phyloP scores from a whole-genome alignment of 1,140 invertebrate genomes.

The Drosophila pseudoananassae region DNA sequence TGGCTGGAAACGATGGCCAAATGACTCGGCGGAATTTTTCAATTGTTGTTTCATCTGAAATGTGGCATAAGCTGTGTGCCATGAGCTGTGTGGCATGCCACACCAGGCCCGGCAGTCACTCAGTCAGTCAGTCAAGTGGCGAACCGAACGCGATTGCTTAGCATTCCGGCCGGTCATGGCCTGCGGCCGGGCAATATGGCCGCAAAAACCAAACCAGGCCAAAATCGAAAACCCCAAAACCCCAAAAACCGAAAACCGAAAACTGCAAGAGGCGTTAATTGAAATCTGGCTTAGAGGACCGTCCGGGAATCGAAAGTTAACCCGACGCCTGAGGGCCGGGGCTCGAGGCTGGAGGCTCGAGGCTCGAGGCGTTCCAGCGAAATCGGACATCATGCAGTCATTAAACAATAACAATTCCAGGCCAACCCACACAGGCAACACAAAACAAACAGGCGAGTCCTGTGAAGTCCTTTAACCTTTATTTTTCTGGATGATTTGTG shows the following conservation, averaged over 20 bases:
- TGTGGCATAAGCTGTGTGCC: constrained; percentile 5
- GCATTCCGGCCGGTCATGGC: constrained; percentile 43
- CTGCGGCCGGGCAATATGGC: constrained; percentile 24
- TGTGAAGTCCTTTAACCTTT: constrained; percentile 38
- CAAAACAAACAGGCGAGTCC: constrained; percentile 27
- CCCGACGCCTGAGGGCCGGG: not conserved
- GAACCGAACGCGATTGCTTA: constrained; percentile 34
- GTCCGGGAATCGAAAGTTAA: constrained; percentile 34
- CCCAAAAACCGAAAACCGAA: not conserved
- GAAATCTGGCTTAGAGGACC: constrained; percentile 63
- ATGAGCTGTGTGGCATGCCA: constrained; percentile 2
- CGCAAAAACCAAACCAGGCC: constrained; percentile 9
- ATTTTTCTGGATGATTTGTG: constrained; percentile 67
- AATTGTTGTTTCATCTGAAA: constrained; percentile 36
- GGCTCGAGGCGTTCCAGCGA: constrained; percentile 9
- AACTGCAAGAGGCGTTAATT: constrained; percentile 60
- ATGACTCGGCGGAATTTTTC: constrained; percentile 53
- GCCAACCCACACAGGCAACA: constrained; percentile 20
- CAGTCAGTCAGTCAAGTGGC: constrained; percentile 36
- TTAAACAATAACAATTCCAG: constrained; percentile 62
- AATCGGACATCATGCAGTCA: constrained; percentile 65
- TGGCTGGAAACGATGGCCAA: constrained; percentile 6
- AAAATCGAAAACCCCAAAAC: constrained; percentile 9
- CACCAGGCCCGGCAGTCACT: not conserved
- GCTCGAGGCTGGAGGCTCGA: too few species aligned